Base-by-base conservation (phyloP, 2,888 invertebrate genomes). In the Metalampra italica region DNA sequence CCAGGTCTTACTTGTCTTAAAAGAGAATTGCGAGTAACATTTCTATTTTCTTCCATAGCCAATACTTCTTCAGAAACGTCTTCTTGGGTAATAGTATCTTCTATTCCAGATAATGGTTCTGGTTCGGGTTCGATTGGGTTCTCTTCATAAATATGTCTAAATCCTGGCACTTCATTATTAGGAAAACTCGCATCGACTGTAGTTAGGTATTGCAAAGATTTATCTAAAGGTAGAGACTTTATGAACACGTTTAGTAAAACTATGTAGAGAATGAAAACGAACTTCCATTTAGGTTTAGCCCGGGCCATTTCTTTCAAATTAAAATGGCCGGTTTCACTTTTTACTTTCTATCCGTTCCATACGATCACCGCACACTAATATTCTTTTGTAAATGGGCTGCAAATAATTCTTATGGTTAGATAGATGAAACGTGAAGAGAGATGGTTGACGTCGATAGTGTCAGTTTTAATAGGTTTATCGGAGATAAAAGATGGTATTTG, bases 1-100 rank as follows among this genome's bases (percentile, higher is more conserved):
- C 78, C 83, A 7, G 79, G 77, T 51, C 81, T 66, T 29, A 80
- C 50, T 43, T 69, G 72, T 40, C 64, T 59, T 3, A 50, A n/a
- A 12, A 44, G 22, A 22, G 22, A 22, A 22, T 22, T 4, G 9
- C 29, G 14, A 8, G 36, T 38, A 15, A 13, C 13, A 22, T 43
- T 43, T 12, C 32, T 43, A 1, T 8, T 14, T 39, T 9, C 29
- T 29, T 30, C 36, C n/a, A 1, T 7, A 36, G 7, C 3, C n/a
- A n/a, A 7, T 2, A n/a, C 36, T n/a, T n/a, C 36, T n/a, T 11
- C 36, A 32, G 11, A 9, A 32, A n/a, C n/a, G n/a, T 36, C 36
- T 9, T n/a, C n/a, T 22, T 22, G 22, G 22, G 5, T 22, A 22
- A 22, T 5, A 22, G n/a, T 1, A n/a, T 36, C 32, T 32, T 32